Evolutionary conservation across 2,113 vertebrate species (phyloP).

Genomic region (Apteryx owenii): DNA sequence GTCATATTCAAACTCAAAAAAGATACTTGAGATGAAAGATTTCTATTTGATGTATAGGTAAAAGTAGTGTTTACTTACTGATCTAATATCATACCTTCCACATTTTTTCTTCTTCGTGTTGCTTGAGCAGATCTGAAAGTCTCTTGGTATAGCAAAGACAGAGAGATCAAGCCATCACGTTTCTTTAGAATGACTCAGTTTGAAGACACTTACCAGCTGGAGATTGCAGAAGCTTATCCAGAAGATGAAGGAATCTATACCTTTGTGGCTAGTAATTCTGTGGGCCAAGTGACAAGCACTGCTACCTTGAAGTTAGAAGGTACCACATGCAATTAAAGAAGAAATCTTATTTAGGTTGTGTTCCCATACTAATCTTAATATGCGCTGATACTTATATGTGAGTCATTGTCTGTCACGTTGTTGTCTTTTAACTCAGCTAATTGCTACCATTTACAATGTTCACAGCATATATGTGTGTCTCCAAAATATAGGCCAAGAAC

Average conservation of each 20-base stretch:
- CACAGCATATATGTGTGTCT: neutral
- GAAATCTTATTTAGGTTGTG: neutral
- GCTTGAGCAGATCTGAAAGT: constrained; percentile 87
- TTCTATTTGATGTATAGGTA: neutral
- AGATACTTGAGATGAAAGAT: neutral
- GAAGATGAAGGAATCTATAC: constrained; percentile 93
- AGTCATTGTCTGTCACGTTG: neutral
- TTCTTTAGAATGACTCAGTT: constrained; percentile 97
- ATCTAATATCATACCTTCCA: neutral
- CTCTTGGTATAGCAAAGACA: constrained; percentile 92
- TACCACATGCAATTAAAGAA: constrained; percentile 65
- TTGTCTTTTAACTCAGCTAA: constrained; percentile 70
- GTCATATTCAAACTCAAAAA: neutral
- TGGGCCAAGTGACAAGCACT: constrained; percentile 91
- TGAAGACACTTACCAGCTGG: constrained; percentile 94
- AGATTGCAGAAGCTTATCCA: constrained; percentile 90
- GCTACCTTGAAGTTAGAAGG: constrained; percentile 89
- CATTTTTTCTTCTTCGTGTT: neutral
- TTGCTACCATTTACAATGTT: neutral
- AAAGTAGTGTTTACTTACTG: neutral
- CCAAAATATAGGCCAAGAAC: neutral
- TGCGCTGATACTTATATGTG: constrained; percentile 14
- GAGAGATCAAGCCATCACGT: constrained; percentile 93
- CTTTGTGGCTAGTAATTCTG: constrained; percentile 89
- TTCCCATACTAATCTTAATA: constrained; percentile 44